A percentile compares a stretch with the other conserved stretches of the same genome.
These are phyloP conservation scores for Montipora cactus DNA, from an alignment of 64 coral and sea anemone genomes.

Conservation along the genomic window DNA sequence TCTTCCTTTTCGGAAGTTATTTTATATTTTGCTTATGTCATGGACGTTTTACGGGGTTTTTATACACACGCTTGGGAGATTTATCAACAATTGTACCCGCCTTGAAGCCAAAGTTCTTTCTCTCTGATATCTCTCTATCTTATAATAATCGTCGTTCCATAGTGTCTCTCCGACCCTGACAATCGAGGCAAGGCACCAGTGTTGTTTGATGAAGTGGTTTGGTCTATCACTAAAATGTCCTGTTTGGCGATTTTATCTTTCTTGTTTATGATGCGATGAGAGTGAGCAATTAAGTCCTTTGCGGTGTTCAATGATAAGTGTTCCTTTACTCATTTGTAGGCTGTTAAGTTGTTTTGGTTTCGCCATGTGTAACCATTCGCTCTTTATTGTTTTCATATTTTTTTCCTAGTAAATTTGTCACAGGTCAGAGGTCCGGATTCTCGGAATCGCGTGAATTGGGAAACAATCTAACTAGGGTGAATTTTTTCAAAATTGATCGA, in stretches of 20 bases:
- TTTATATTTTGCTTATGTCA: neutral
- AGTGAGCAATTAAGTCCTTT: neutral
- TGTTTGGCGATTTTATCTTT: neutral
- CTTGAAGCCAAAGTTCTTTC: constrained; percentile 43
- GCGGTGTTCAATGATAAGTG: neutral
- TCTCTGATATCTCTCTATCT: constrained; percentile 11
- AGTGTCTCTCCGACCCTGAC: constrained; percentile 58
- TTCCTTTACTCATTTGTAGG: neutral
- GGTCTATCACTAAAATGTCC: neutral
- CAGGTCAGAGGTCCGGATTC: neutral
- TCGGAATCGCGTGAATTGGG: neutral
- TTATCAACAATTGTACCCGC: constrained; percentile 12
- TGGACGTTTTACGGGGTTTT: constrained; percentile 12
- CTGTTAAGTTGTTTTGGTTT: constrained; percentile 1
- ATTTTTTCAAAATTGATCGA: too few species aligned
- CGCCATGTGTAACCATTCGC: neutral
- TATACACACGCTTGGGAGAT: neutral
- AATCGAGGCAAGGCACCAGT: constrained; percentile 15
- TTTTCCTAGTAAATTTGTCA: neutral
- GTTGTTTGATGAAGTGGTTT: neutral
- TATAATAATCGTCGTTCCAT: constrained; percentile 47
- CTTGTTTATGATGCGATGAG: neutral
- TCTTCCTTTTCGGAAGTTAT: neutral
- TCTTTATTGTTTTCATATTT: neutral
- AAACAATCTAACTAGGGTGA: too few species aligned